These are phyloP conservation scores for Amblyteles armatorius DNA, from an alignment of 2,888 invertebrate species.

Conservation along the genomic window DNA sequence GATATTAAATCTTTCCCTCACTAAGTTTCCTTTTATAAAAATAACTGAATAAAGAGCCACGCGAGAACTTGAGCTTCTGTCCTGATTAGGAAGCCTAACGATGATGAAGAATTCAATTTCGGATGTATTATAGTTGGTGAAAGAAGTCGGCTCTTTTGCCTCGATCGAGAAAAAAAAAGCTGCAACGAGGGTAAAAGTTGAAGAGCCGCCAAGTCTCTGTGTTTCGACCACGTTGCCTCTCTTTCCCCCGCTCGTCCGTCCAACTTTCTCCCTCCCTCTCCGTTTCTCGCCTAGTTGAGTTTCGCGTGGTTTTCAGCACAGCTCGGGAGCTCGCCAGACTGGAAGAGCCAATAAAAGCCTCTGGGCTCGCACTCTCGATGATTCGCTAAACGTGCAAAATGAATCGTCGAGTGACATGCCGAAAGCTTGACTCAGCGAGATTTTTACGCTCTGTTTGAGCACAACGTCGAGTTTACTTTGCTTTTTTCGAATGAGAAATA, in stretches of 20 bases:
- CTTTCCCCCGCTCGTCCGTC: constrained; percentile 36
- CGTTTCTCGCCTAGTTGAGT: constrained; percentile 37
- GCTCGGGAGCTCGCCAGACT: constrained; percentile 53
- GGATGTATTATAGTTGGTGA: neutral
- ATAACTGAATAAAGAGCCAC: neutral
- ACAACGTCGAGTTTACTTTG: constrained; percentile 10
- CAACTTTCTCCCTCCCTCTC: constrained; percentile 17
- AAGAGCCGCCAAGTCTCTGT: constrained; percentile 62
- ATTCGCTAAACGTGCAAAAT: constrained; percentile 58
- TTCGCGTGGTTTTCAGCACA: constrained; percentile 56
- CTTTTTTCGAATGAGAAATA: neutral
- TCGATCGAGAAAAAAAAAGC: constrained; percentile 40
- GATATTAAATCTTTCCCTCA: neutral
- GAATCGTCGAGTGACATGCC: constrained; percentile 44
- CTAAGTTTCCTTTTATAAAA: constrained; percentile 12
- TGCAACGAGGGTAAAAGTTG: constrained; percentile 58
- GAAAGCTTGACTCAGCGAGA: constrained; percentile 33
- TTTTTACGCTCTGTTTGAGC: constrained; percentile 16
- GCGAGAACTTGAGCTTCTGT: neutral
- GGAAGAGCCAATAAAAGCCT: constrained; percentile 63
- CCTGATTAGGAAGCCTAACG: constrained; percentile 2
- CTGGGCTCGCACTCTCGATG: constrained; percentile 36
- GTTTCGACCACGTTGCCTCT: constrained; percentile 56
- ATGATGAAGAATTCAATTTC: constrained; percentile 31
- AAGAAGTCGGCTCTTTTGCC: constrained; percentile 23